Conservation (phyloP, 2,113 vertebrate species). For the Isurus oxyrinchus region DNA sequence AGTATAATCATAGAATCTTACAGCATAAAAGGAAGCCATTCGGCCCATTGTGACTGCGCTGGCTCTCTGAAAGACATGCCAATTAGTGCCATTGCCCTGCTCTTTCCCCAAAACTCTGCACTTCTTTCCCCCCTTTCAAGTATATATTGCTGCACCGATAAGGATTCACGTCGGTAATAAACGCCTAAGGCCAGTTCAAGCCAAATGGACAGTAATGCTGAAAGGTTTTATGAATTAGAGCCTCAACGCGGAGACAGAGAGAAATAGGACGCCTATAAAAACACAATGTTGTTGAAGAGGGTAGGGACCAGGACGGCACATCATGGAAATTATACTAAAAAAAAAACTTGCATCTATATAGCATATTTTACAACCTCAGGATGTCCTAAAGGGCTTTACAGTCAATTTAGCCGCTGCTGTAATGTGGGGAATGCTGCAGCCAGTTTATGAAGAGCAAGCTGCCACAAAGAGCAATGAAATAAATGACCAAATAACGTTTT, state of each 20-base stretch:
- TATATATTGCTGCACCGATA: background rate
- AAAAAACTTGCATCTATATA: background rate
- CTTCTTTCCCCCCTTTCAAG: background rate
- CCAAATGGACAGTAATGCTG: background rate
- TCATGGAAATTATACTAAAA: background rate
- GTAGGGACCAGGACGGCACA: background rate
- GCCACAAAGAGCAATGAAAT: background rate
- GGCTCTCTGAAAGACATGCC: background rate
- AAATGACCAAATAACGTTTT: background rate
- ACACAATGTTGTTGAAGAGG: background rate
- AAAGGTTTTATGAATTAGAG: background rate
- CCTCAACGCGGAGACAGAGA: background rate
- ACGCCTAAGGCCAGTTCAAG: background rate
- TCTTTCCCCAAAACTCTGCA: background rate
- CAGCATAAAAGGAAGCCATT: background rate
- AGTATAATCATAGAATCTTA: background rate
- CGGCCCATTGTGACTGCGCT: no score
- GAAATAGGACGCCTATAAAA: background rate
- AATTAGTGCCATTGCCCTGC: background rate
- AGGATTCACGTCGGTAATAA: background rate
- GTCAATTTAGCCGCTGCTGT: background rate
- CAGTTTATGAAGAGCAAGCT: background rate
- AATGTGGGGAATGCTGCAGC: background rate
- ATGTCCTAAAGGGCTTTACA: background rate
- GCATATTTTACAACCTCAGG: background rate